These are phyloP conservation scores for Plectus sambesii DNA, from an alignment of 1,140 invertebrate species.

Conservation along the genomic window DNA sequence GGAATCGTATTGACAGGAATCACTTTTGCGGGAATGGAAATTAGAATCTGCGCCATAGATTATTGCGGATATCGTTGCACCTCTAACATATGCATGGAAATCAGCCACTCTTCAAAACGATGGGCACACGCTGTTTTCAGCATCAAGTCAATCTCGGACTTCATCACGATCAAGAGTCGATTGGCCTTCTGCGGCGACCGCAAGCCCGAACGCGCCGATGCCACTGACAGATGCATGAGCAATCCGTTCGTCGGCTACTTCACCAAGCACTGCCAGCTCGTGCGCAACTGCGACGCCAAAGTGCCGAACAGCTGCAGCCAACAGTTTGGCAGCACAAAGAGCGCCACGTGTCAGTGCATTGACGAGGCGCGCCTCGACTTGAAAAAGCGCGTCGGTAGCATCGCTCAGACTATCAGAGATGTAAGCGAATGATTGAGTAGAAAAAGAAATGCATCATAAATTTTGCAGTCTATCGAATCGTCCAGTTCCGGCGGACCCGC, in stretches of 20 bases:
- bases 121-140: too few species aligned
- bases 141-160: slow-evolving; percentile 44
- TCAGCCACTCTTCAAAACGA: too few species aligned
- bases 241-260: slow-evolving; percentile 40
- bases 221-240: slow-evolving; percentile 31
- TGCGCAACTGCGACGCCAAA: slow-evolving; percentile 31
- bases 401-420: slow-evolving; percentile 41
- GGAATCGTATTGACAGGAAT: too few species aligned
- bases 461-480: slow-evolving; percentile 20
- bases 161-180: slow-evolving; percentile 42
- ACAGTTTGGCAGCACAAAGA: slow-evolving; percentile 27
- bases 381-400: slow-evolving; percentile 39
- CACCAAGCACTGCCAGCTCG: slow-evolving; percentile 25
- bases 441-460: not conserved
- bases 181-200: slow-evolving; percentile 43
- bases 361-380: slow-evolving; percentile 41
- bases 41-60: too few species aligned
- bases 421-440: too few species aligned
- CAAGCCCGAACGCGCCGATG: slow-evolving; percentile 36
- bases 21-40: too few species aligned
- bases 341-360: slow-evolving; percentile 41
- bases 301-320: slow-evolving; percentile 19
- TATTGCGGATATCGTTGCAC: too few species aligned
- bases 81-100: too few species aligned
- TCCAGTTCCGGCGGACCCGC: slow-evolving; percentile 21